Conservation (phyloP, 2,113 vertebrate genomes). For the Chamaetylas fuelleborni region DNA sequence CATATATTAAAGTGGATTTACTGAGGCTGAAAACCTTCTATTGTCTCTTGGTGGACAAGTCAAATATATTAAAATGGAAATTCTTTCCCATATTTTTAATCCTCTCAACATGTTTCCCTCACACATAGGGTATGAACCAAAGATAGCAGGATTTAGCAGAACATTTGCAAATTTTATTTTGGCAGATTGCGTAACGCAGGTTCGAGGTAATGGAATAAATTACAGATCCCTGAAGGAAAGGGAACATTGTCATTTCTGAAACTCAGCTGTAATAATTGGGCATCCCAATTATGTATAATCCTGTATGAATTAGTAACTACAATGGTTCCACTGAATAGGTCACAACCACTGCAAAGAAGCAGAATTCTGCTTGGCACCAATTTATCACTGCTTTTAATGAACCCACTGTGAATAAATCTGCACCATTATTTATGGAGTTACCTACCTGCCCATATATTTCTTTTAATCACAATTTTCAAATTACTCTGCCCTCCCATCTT, state of each 20-base stretch:
- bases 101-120: conserved; percentile 43
- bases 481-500: not conserved
- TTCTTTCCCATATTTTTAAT: conserved; percentile 68
- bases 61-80: conserved; percentile 73
- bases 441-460: not conserved
- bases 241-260: conserved; percentile 52
- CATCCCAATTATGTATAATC: conserved; percentile 63
- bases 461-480: not conserved
- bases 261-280: conserved; percentile 45
- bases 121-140: not conserved
- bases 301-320: conserved; percentile 55
- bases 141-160: conserved; percentile 63
- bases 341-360: conserved; percentile 44
- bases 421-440: conserved; percentile 8
- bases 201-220: conserved; percentile 38
- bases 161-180: conserved; percentile 56
- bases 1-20: conserved; percentile 65
- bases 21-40: conserved; percentile 40
- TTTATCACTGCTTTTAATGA: conserved; percentile 33
- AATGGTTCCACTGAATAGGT: conserved; percentile 38
- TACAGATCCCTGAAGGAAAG: conserved; percentile 58
- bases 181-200: conserved; percentile 24
- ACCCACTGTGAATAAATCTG: not conserved
- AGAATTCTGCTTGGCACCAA: conserved; percentile 25
- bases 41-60: conserved; percentile 57